Conservation (phyloP, 2,888 invertebrate species). For the Scelioninae gen. 2 region DNA sequence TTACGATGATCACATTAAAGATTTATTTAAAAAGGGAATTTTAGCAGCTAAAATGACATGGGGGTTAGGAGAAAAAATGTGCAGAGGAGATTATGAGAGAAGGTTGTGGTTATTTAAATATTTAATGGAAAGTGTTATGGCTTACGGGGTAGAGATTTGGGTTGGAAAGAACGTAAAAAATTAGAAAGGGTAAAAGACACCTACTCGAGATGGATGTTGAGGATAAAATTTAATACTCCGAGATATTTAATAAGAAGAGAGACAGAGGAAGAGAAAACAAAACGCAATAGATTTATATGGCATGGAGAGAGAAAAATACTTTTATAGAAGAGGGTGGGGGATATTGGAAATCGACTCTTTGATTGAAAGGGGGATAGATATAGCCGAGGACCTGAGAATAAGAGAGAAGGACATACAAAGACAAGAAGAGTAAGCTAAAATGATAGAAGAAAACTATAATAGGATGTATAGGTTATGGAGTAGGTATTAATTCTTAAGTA, state of each 20-base stretch:
- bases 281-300: not conserved
- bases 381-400: not conserved
- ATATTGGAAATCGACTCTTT: not conserved
- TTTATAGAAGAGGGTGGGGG: not conserved
- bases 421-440: conserved; percentile 1
- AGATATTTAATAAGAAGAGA: no score
- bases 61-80: no score
- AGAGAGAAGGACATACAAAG: not conserved
- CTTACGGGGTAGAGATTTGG: no score
- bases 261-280: not conserved
- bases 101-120: no score
- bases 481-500: no score
- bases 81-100: no score
- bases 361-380: not conserved
- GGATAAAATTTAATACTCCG: no score
- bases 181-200: not conserved
- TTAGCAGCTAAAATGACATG: no score
- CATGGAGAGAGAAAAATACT: not conserved
- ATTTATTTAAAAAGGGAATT: not conserved
- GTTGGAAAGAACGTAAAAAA: no score
- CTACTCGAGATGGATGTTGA: not conserved
- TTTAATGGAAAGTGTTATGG: no score
- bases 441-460: no score
- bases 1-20: not conserved
- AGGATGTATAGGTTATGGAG: no score